Percentiles rank a stretch among this genome's conserved stretches.
Evolutionary conservation across 2,113 vertebrate genomes (phyloP).

Genomic region (Neopipo cinnamomea): DNA sequence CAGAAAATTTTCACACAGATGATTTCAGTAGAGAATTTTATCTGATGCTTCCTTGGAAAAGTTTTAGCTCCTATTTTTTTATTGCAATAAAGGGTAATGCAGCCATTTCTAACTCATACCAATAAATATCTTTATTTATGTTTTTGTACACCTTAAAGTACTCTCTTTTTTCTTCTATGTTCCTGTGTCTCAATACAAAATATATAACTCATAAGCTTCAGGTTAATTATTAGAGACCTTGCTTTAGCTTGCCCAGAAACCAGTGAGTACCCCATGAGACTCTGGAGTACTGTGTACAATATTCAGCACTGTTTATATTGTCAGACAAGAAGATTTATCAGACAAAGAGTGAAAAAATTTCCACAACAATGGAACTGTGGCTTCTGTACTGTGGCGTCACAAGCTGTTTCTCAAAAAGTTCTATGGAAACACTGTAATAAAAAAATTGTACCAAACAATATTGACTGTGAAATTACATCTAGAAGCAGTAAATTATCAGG

Average conservation of each 20-base stretch:
- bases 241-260: not conserved
- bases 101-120: not conserved
- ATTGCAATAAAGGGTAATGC: not conserved
- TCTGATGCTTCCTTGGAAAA: not conserved
- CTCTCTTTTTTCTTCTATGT: not conserved
- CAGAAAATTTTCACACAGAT: not conserved
- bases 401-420: not conserved
- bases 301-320: not conserved
- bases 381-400: not conserved
- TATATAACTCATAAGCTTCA: not conserved
- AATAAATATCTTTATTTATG: not conserved
- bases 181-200: not conserved
- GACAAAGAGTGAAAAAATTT: not conserved
- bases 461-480: conserved; percentile 67
- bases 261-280: not conserved
- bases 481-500: conserved; percentile 62
- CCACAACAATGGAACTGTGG: not conserved
- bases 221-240: not conserved
- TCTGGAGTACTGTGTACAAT: not conserved
- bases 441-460: conserved; percentile 32
- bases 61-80: not conserved
- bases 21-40: not conserved
- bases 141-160: not conserved
- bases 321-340: not conserved
- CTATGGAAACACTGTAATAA: not conserved